These are phyloP conservation scores for Drosophila sulfurigaster DNA, from an alignment of 1,140 invertebrate species.

Conservation along the genomic window DNA sequence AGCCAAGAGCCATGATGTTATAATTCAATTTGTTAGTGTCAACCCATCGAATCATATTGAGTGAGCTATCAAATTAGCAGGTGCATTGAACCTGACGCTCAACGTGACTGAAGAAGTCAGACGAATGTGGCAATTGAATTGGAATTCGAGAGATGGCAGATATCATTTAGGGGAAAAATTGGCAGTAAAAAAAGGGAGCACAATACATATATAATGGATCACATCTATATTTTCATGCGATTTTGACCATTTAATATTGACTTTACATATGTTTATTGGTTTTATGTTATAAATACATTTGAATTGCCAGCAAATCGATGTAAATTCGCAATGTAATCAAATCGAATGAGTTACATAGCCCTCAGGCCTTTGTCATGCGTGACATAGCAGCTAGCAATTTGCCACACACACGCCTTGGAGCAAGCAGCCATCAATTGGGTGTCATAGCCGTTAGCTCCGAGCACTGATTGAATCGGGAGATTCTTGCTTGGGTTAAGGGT, in stretches of 20 bases:
- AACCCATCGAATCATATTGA: slow-evolving; percentile 41
- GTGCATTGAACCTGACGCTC: slow-evolving; percentile 61
- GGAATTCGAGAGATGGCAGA: not conserved
- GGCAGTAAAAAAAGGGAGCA: too few relatives aligned
- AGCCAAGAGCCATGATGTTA: slow-evolving; percentile 44
- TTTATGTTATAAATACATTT: too few relatives aligned
- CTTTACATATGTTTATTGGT: too few relatives aligned
- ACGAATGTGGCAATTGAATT: not conserved
- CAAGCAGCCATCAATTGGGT: not conserved
- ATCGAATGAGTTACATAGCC: not conserved
- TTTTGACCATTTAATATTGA: too few relatives aligned
- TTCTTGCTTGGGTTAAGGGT: too few relatives aligned
- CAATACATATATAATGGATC: too few relatives aligned
- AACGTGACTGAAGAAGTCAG: not conserved
- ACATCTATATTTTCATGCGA: too few relatives aligned
- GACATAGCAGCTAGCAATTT: not conserved
- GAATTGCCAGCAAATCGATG: not conserved
- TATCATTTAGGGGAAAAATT: too few relatives aligned
- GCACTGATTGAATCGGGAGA: not conserved
- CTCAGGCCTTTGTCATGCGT: not conserved
- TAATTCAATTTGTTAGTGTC: slow-evolving; percentile 75
- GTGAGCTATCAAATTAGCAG: slow-evolving; percentile 48
- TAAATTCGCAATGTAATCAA: too few relatives aligned
- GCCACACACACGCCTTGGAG: not conserved
- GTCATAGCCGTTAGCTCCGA: slow-evolving; percentile 1